phyloP scores from a whole-genome alignment of 2,113 vertebrate genomes.

The human (Homo sapiens) region GRCh38 chr12:118437001-118437500 shows the following conservation, averaged over 20 bases:
- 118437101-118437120: neutral
- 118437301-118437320: neutral
- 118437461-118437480: neutral
- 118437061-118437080: neutral
- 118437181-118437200: neutral
- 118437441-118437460: neutral
- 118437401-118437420: neutral
- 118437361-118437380: neutral
- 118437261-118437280: neutral
- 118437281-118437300: neutral
- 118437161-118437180: neutral
- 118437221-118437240: neutral
- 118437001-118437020: neutral
- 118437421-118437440: neutral
- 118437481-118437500: neutral
- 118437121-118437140: neutral
- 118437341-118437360: neutral
- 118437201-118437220: neutral
- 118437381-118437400: neutral
- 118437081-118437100: neutral
- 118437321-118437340: neutral
- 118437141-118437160: neutral
- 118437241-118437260: neutral
- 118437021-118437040: neutral
- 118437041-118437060: neutral